Evolutionary conservation across 2,113 vertebrate species (phyloP), one percentile per base, ranked within the genome.

Genomic region (Nerophis ophidion): DNA sequence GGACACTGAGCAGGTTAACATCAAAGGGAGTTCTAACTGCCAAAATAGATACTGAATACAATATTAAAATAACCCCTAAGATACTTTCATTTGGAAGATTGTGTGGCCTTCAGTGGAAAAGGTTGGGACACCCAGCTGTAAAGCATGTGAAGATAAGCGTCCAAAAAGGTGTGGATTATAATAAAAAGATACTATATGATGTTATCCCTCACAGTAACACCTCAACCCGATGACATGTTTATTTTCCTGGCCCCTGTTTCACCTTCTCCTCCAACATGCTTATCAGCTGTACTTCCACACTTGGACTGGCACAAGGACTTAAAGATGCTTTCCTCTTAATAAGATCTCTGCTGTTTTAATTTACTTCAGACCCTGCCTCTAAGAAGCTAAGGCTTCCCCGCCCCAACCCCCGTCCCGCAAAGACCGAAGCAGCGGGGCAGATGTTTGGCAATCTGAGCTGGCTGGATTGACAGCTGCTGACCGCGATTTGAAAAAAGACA

Each of bases 381-480:
- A 69, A 76, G 61, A 72, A 79, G 68, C 76, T 79, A 72, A 66
- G 55, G 38, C 19, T 38, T 6, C n/a, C 38, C 66, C 12, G n/a
- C n/a, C n/a, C n/a, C n/a, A n/a, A n/a, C 6, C 11, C 5, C 5
- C 40, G 10, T 44, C 11, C 40, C 11, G 12, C 40, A 11, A 44
- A 11, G 5, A 44, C 40, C 75, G 75, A 85, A 69, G 35, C 68
- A 63, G 65, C 57, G 48, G 71, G 26, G 61, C 71, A 17, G 48
- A 48, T 72, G 78, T 72, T 60, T 81, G 72, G 34, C 57, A 57
- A 78, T 71, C 57, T 80, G 68, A 81, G 80, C 76, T 70, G 62
- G 63, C 50, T 19, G 46, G 73, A 71, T 66, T 69, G 72, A 82
- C 84, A 90, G 87, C 83, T 87, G 88, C 83, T 86, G 88, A 86